Evolutionary conservation across 2,113 vertebrate genomes (phyloP).

Genomic region (Bos indicus): DNA sequence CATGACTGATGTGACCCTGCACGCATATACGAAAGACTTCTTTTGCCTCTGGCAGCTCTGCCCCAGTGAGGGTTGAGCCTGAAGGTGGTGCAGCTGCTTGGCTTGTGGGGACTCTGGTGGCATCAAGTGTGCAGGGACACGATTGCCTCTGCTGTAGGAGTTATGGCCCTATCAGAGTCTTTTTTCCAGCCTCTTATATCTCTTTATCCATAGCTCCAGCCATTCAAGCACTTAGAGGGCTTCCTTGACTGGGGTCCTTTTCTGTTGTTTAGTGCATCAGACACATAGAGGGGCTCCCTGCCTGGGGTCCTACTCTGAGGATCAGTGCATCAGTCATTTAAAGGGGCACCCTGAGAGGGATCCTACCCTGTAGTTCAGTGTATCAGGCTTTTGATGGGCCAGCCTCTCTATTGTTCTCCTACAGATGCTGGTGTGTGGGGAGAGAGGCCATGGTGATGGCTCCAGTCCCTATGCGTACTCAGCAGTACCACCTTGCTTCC

Average conservation of each 20-base stretch:
- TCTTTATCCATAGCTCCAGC: not conserved
- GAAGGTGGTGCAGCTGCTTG: not conserved
- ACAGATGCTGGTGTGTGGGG: not conserved
- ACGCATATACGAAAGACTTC: not conserved
- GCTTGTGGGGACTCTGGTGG: not conserved
- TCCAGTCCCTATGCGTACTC: not conserved
- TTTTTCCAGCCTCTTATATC: not conserved
- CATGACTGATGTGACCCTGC: not conserved
- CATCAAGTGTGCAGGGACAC: not conserved
- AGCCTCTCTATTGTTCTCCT: not conserved
- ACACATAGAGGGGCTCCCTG: not conserved
- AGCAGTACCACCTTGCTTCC: not conserved
- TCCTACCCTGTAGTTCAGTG: not conserved
- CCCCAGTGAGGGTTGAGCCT: not conserved
- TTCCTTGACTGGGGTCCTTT: not conserved
- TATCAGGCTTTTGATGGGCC: rapidly evolving
- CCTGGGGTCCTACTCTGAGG: not conserved
- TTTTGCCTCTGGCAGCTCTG: not conserved
- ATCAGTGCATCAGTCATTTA: not conserved
- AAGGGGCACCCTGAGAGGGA: no score
- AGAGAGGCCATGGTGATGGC: not conserved
- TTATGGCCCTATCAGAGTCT: not conserved
- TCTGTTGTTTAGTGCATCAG: not conserved
- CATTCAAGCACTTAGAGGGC: not conserved
- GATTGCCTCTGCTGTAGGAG: not conserved